Evolutionary conservation across 2,888 invertebrate genomes (phyloP).

Genomic region (Orchesella flavescens): DNA sequence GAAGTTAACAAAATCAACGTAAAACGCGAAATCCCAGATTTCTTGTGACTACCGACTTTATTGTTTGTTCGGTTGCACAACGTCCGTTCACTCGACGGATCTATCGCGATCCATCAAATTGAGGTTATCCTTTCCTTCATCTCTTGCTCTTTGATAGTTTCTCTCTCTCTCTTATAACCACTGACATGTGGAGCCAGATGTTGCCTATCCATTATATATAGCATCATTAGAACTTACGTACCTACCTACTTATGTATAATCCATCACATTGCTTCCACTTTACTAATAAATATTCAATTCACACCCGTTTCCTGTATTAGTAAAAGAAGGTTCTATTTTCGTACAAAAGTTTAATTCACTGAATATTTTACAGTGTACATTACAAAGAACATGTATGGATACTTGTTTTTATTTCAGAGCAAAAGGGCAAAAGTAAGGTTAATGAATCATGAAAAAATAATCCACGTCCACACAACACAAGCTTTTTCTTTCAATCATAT

Average conservation of each 20-base stretch:
- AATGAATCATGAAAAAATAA: too few species aligned
- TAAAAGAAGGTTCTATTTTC: neutral
- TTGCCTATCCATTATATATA: slow-evolving; percentile 17
- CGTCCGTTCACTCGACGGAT: neutral
- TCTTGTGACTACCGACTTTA: neutral
- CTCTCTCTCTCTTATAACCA: neutral
- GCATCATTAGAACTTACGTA: neutral
- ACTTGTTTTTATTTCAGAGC: too few species aligned
- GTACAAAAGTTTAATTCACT: too few species aligned
- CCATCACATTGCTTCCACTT: neutral
- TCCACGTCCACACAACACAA: too few species aligned
- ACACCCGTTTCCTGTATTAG: neutral
- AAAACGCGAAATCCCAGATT: neutral
- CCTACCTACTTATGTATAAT: neutral
- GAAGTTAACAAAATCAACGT: neutral
- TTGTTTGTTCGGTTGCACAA: neutral
- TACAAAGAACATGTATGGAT: too few species aligned
- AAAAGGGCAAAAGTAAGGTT: too few species aligned
- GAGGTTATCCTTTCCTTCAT: slow-evolving; percentile 49
- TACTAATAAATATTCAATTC: neutral
- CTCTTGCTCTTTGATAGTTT: slow-evolving; percentile 35
- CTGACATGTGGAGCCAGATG: slow-evolving; percentile 60
- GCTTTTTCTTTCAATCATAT: too few species aligned
- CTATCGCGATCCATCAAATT: slow-evolving; percentile 34
- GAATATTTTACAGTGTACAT: too few species aligned